Base-by-base conservation (phyloP, 2,888 invertebrate species). In the Caenorhabditis parvicauda region DNA sequence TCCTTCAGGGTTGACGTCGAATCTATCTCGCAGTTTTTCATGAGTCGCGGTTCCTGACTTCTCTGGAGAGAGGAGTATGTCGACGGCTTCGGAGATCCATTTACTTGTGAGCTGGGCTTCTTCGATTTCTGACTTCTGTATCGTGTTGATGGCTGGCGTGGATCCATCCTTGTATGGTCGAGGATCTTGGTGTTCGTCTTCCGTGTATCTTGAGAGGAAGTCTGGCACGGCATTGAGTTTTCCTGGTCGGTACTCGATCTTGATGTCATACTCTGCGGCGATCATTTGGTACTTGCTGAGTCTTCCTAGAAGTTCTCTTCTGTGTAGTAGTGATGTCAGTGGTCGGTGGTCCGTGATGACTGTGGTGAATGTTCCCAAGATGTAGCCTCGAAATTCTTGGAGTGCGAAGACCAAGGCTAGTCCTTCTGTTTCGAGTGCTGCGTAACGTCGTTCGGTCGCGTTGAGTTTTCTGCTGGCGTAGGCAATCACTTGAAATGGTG, bases 351-450 rank as follows among this genome's bases (percentile, higher is more conserved):
- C 64, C 0, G 60, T 60, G 19, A 49, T 46, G 9, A 60, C 41
- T 1, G 25, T 38, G 0, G 42, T 50, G 22, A 54, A 43, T 1
- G 54, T 43, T 0, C 60, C 60, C 7, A 39, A 32, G 7, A 60
- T 60, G 28, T 64, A 60, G 5, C 41, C 51, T n/a, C 45, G 29
- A 39, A 60, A 64, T 7, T 42, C 12, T 22, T 60, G n/a, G 9
- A 53, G 35, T 0, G 60, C 64, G 17, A 43, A 50, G 3, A 41
- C 44, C 0, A 64, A 22, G 9, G 39, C 60, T 5, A 60, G 43
- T 1, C 60, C 59, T 38, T 64, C 64, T 1, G 50, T 17, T 28
- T 64, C 64, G 12, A 64, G 24, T 3, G 64, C 57, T 19, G 53
- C 17, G 19, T 53, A 54, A 4, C 25, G 21, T 2, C n/a, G 12